phyloP scores from a whole-genome alignment of 2,797 vertebrate genomes.

The Chaenodraco wilsoni region DNA sequence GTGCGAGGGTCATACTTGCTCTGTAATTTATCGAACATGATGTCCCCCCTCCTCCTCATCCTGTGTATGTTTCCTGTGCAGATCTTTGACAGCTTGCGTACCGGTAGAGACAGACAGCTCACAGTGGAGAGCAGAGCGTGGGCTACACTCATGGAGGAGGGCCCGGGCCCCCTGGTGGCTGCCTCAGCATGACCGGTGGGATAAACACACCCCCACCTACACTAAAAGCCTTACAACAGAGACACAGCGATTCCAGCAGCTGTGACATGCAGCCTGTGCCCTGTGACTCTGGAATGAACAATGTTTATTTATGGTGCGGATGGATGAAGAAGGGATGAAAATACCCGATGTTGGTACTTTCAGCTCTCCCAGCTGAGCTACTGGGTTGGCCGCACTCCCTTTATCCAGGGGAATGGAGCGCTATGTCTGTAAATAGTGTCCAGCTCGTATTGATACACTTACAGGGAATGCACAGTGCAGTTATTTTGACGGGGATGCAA shows the following conservation, averaged over 20 bases:
- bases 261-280: slow-evolving; percentile 71
- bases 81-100: slow-evolving; percentile 62
- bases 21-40: slow-evolving; percentile 63
- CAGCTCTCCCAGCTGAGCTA: slow-evolving; percentile 64
- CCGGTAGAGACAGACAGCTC: slow-evolving; percentile 59
- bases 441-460: slow-evolving; percentile 70
- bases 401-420: slow-evolving; percentile 34
- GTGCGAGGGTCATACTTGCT: slow-evolving; percentile 39
- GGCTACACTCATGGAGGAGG: slow-evolving; percentile 71
- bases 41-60: slow-evolving; percentile 9
- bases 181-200: slow-evolving; percentile 72
- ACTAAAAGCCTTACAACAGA: slow-evolving; percentile 83
- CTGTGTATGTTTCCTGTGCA: slow-evolving; percentile 47
- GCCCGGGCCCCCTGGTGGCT: slow-evolving; percentile 67
- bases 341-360: slow-evolving; percentile 71
- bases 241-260: slow-evolving; percentile 70
- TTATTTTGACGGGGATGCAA: slow-evolving; percentile 70
- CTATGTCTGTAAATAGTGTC: slow-evolving; percentile 67
- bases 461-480: slow-evolving; percentile 50
- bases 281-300: slow-evolving; percentile 67
- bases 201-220: slow-evolving; percentile 80
- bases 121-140: slow-evolving; percentile 63
- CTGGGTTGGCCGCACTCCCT: slow-evolving; percentile 31
- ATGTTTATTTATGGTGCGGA: slow-evolving; percentile 75
- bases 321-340: slow-evolving; percentile 66